Conservation (phyloP, 1,140 invertebrate genomes). For the Zaprionus ornatus region DNA sequence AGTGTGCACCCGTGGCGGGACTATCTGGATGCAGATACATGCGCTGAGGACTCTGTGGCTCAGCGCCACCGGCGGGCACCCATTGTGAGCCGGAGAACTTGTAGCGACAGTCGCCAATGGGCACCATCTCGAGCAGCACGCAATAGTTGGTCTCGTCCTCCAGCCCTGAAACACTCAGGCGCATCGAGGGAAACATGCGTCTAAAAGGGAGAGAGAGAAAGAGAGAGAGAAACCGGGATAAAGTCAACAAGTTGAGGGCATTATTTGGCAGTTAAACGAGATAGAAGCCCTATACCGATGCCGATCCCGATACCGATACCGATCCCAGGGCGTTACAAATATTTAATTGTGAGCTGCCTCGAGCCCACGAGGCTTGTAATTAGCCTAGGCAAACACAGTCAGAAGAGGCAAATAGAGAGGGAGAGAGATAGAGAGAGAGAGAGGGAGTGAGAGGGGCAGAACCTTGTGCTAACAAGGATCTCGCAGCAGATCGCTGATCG, state of each 20-base stretch:
- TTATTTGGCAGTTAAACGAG: constrained; percentile 20
- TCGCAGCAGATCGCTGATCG: not conserved
- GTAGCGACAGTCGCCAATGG: constrained; percentile 88
- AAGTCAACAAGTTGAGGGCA: constrained; percentile 33
- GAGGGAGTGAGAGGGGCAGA: not conserved
- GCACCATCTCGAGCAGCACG: constrained; percentile 91
- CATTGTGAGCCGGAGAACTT: constrained; percentile 89
- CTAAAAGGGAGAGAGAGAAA: constrained; percentile 85
- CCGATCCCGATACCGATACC: not conserved
- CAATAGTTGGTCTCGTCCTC: constrained; percentile 92
- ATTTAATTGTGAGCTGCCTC: constrained; percentile 77
- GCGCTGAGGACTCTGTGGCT: constrained; percentile 90
- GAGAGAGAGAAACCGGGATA: constrained; percentile 52
- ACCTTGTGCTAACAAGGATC: constrained; percentile 77
- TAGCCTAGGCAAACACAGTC: constrained; percentile 58
- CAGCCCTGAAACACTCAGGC: constrained; percentile 88
- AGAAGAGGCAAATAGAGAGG: constrained; percentile 14
- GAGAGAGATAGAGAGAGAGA: not conserved
- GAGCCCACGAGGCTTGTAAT: constrained; percentile 73
- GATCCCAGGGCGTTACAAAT: constrained; percentile 72
- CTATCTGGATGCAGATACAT: constrained; percentile 94
- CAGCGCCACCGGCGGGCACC: constrained; percentile 93
- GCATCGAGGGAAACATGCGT: constrained; percentile 93
- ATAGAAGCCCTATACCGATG: not conserved
- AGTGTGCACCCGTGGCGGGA: constrained; percentile 91